Evolutionary conservation across 2,113 vertebrate species (phyloP), one percentile per base, ranked within the genome.

Genomic region (Oreamnos americanus): DNA sequence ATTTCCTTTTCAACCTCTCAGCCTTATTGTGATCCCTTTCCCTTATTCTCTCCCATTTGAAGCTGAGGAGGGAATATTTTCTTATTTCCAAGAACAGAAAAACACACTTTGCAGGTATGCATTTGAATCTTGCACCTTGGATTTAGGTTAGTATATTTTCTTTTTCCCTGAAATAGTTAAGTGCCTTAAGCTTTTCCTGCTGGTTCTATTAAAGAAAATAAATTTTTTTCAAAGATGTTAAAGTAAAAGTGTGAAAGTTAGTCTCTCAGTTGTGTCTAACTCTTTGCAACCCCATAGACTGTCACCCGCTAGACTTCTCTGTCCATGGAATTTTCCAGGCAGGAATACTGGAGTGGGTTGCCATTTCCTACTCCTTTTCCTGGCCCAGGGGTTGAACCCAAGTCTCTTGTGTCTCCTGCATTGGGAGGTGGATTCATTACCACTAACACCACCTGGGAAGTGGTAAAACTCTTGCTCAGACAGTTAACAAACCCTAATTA

Each of bases 21-120:
- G 36, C 13, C 11, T 4, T 36, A 12, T 33, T 6, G 28, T 21
- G 13, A 25, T 39, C 2, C 11, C 81, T 45, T 58, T 33, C 55
- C 13, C 23, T 60, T 51, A 25, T 74, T 71, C 30, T 62, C 74
- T 81, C n/a, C 17, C 9, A 36, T 94, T 81, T 30, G 21, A 45
- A 88, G 17, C 12, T 25, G 10, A 55, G 25, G 90, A 93, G 43
- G 51, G 36, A 93, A 62, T 3, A 36, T 87, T 89, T 95, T 90
- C 43, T 90, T 82, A 16, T 84, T 94, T 96, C 60, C 51, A 86
- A 74, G 86, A 93, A 90, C 17, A 93, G 60, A 88, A 85, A 81
- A 84, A 11, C 8, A 12, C 2, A 84, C 76, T 55, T 90, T 71
- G 82, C 25, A 79, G 62, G 19, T 67, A 55, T 2, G 43, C 7